Evolutionary conservation across 2,113 vertebrate species (phyloP), one percentile per base, ranked within the genome.

Genomic region (Carlito syrichta): DNA sequence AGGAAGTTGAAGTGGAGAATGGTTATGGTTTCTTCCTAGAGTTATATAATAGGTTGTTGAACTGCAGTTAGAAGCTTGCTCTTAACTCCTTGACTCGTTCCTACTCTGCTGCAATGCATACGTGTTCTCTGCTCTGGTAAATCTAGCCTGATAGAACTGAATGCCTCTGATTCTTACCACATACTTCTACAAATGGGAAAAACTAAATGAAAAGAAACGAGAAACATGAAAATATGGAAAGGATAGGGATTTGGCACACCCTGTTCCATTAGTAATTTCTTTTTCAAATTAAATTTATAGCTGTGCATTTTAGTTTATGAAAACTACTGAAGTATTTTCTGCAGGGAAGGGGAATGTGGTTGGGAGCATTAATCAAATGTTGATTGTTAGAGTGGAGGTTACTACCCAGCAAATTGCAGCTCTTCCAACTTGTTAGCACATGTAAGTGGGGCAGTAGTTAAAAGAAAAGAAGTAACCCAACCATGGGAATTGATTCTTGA

Each of bases 401-500:
- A 43, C 95, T 93, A 48, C 82, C 38, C 45, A 94, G n/a, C 88
- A 93, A 4, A 22, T 25, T 68, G 58, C 79, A 52, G 60, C 52
- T 86, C 48, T 79, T 73, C 40, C 52, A 52, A 52, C 98, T 32
- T 96, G 97, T 96, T 58, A 68, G 93, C 25, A 96, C 98, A 86
- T 87, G 97, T 50, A 96, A 94, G 38, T 94, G 56, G 96, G 82
- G 86, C 91, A 94, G 78, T 19, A 16, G 91, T 73, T 82, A 38
- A 54, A 94, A 89, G 25, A n/a, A 83, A 71, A 74, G 85, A 79
- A 62, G 40, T 95, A 95, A 58, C 63, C 40, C 58, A 85, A 23
- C 82, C 76, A 16, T 96, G 96, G 83, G 91, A 97, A 96, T 52
- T 87, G 97, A 97, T 97, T 83, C 52, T 43, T n/a, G 30, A 12